Percentiles rank a stretch among this genome's conserved stretches.
Evolutionary conservation across 2,797 vertebrate species (phyloP).

Genomic region (Rhodeus uyekii): DNA sequence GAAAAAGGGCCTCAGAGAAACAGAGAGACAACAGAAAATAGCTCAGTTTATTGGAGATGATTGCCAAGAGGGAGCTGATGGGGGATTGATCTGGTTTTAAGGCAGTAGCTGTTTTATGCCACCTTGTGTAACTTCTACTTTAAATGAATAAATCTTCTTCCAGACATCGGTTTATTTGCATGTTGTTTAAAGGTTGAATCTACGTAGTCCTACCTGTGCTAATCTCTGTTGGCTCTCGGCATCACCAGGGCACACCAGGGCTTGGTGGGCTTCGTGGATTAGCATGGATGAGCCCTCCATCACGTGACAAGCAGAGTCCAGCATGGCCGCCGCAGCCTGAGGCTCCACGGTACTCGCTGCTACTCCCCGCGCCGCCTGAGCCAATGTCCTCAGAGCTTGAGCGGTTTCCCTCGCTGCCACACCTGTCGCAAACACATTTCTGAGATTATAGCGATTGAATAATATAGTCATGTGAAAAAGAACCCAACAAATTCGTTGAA

Average conservation of each 20-base stretch:
- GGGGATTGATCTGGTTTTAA: constrained; percentile 56
- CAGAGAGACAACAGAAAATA: constrained; percentile 63
- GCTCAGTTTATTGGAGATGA: constrained; percentile 63
- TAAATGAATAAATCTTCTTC: neutral
- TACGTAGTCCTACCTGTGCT: constrained; percentile 84
- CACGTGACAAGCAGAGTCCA: constrained; percentile 94
- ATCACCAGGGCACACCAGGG: constrained; percentile 91
- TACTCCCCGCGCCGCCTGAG: constrained; percentile 94
- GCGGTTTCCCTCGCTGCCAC: constrained; percentile 97
- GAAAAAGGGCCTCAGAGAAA: constrained; percentile 59
- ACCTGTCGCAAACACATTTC: constrained; percentile 70
- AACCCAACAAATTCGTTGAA: neutral
- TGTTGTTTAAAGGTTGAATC: neutral
- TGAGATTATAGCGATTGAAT: neutral
- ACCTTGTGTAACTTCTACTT: neutral
- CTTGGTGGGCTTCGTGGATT: constrained; percentile 96
- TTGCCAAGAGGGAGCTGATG: constrained; percentile 62
- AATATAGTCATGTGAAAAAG: neutral
- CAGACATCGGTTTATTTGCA: neutral
- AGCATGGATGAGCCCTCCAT: constrained; percentile 98
- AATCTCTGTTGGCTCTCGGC: constrained; percentile 96
- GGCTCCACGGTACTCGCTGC: constrained; percentile 92
- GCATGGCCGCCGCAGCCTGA: constrained; percentile 88
- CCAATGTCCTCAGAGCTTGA: constrained; percentile 92
- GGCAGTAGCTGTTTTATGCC: constrained; percentile 4